Percentiles rank a stretch among this genome's conserved stretches.
Conservation (phyloP, 2,888 invertebrate genomes). For the Blomia tropicalis region DNA sequence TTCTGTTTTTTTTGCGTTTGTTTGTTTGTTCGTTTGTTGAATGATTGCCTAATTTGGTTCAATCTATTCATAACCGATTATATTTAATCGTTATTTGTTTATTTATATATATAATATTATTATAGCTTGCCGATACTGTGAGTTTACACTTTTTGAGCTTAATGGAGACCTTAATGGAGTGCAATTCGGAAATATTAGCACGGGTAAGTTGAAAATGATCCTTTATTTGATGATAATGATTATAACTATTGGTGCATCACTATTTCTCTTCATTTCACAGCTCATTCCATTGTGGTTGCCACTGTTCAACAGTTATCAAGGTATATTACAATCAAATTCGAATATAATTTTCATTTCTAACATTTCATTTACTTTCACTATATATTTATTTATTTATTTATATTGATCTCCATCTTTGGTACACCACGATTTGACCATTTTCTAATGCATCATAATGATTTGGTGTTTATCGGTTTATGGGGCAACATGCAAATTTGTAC, state of each 20-base stretch:
- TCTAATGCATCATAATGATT: too few species aligned
- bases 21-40: background rate
- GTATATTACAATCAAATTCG: constrained; percentile 43
- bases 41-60: constrained; percentile 13
- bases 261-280: constrained; percentile 33
- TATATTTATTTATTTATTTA: too few species aligned
- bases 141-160: constrained; percentile 88
- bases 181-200: constrained; percentile 71
- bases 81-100: background rate
- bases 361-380: background rate
- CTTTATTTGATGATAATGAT: constrained; percentile 1
- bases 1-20: background rate
- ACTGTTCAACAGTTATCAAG: constrained; percentile 75
- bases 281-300: constrained; percentile 84
- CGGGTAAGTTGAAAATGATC: constrained; percentile 27
- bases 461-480: too few species aligned
- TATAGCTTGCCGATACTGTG: constrained; percentile 86
- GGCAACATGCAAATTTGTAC: background rate
- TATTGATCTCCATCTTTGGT: too few species aligned
- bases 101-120: constrained; percentile 4
- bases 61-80: constrained; percentile 23
- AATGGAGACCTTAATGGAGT: constrained; percentile 83
- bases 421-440: too few species aligned
- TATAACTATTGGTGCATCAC: background rate
- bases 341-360: constrained; percentile 1